phyloP scores from a whole-genome alignment of 2,113 vertebrate genomes.

The Pterophyllum scalare region DNA sequence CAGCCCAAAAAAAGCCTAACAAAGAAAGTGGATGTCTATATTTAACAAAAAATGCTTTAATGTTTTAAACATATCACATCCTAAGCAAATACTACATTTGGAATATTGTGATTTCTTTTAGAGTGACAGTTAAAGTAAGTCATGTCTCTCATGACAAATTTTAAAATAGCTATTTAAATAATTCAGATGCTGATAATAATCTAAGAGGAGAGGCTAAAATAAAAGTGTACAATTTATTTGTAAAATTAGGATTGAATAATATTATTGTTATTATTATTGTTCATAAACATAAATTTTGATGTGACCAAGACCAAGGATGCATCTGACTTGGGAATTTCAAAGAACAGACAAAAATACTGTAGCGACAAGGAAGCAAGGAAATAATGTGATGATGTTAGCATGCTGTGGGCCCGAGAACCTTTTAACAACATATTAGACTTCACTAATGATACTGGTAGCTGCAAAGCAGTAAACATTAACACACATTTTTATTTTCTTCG shows the following conservation, averaged over 20 bases:
- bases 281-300: not conserved
- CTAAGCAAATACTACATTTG: not conserved
- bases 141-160: not conserved
- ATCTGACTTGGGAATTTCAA: not conserved
- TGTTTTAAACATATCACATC: not conserved
- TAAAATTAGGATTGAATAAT: not conserved
- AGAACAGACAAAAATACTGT: not conserved
- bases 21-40: conserved; percentile 26
- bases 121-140: not conserved
- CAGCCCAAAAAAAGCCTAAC: conserved; percentile 17
- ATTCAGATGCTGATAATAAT: not conserved
- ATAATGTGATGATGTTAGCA: conserved; percentile 41
- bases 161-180: conserved; percentile 3
- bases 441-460: conserved; percentile 62
- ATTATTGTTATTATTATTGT: not conserved
- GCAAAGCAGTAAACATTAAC: conserved; percentile 66
- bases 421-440: conserved; percentile 66
- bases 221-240: not conserved
- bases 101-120: not conserved
- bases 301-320: not conserved
- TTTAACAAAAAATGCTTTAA: not conserved
- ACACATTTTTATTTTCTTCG: conserved; percentile 68
- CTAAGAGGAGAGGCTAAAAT: not conserved
- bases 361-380: conserved; percentile 33
- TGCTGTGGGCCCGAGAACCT: conserved; percentile 53